Percentiles rank a stretch among this genome's conserved stretches.
Evolutionary conservation across 2,888 invertebrate species (phyloP).

Genomic region (Cryptocheilus praepositus): DNA sequence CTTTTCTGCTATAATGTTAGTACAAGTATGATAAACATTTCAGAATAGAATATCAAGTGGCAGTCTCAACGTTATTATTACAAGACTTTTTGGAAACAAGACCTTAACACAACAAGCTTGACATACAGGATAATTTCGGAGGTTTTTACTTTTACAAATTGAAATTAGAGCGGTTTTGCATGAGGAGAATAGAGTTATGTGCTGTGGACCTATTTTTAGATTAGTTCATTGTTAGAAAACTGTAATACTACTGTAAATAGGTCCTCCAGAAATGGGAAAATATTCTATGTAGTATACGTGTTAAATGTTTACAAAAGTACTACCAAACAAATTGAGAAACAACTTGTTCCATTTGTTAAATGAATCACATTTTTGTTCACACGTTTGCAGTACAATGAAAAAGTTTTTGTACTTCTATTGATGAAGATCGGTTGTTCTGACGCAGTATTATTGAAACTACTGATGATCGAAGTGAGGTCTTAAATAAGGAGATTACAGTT

Average conservation of each 20-base stretch:
- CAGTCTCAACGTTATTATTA: not conserved
- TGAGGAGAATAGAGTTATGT: slow-evolving; percentile 43
- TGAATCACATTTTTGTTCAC: no score
- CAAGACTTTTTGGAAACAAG: not conserved
- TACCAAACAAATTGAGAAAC: no score
- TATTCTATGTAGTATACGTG: slow-evolving; percentile 16
- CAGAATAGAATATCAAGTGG: not conserved
- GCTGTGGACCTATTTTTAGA: slow-evolving; percentile 50
- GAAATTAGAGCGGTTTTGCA: slow-evolving; percentile 46
- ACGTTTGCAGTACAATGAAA: no score
- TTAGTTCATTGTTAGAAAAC: slow-evolving; percentile 39
- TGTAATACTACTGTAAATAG: slow-evolving; percentile 49
- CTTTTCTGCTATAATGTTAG: slow-evolving; percentile 8
- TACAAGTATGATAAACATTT: not conserved
- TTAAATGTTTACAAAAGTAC: slow-evolving; percentile 15
- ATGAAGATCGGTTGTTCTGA: no score
- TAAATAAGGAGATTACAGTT: no score
- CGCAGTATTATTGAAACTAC: no score
- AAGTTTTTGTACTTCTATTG: no score
- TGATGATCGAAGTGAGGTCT: no score
- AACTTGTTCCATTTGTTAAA: no score
- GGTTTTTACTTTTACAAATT: slow-evolving; percentile 33
- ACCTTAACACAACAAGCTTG: slow-evolving; percentile 3
- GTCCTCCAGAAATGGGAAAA: slow-evolving; percentile 31
- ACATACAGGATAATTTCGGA: slow-evolving; percentile 1